Evolutionary conservation across 1,140 invertebrate species (phyloP), one percentile per base, ranked within the genome.

Genomic region (Sarcophaga peregrina): DNA sequence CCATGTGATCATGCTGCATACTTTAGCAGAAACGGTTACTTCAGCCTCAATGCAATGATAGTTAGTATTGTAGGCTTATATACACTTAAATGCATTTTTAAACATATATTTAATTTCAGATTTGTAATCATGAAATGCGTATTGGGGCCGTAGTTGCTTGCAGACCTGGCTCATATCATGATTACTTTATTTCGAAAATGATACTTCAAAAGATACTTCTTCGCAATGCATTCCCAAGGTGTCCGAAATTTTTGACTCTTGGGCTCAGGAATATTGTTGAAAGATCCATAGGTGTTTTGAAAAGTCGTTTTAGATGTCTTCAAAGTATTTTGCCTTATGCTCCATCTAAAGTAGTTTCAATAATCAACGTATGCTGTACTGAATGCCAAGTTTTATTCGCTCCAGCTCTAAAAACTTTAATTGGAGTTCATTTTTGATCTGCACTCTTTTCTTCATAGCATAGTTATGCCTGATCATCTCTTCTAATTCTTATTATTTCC

Each of bases 151-250:
- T 73, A 45, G 72, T 37, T 73, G 72, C 72, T 45, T 25, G 10
- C 25, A 73, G 25, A 37, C 25, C 25, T 73, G 72, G 72, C 20
- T 73, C 72, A 37, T 73, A 25, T 25, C 72, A 73, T 73, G 72
- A 73, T 25, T 73, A 20, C 20, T 73, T 73, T 73, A 45, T 73
- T 37, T 73, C 20, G 72, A 73, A 73, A 20, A 25, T 73, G 72
- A 37, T 37, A 25, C 11, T 20, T 8, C n/a, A 73, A 25, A 13
- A 9, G 45, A 4, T 73, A 25, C 25, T 73, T 73, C 13, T 73
- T 73, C 37, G 10, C 37, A 11, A 37, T 10, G n/a, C 45, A 37
- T 73, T 37, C 8, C n/a, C n/a, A 73, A 25, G 72, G 72, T 11
- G 72, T 37, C 20, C 37, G 20, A 45, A 73, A 73, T 73, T 73